phyloP scores from a whole-genome alignment of 2,113 vertebrate species.

The Hydrochoerus hydrochaeris region DNA sequence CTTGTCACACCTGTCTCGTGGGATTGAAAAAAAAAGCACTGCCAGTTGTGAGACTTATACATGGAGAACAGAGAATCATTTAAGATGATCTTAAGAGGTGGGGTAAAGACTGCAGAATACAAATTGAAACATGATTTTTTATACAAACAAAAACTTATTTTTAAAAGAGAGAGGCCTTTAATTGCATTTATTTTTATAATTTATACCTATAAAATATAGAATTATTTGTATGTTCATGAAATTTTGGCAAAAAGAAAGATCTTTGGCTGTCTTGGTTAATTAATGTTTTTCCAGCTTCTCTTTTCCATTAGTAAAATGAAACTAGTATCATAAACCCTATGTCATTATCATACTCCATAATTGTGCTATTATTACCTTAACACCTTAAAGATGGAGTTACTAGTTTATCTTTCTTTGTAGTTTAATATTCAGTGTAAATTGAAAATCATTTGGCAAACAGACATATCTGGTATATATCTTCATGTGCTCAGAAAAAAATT shows the following conservation, averaged over 20 bases:
- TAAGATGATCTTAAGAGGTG: slow-evolving; percentile 23
- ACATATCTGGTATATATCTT: background rate
- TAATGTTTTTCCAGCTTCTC: background rate
- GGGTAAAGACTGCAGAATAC: background rate
- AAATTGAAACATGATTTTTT: background rate
- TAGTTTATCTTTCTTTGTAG: slow-evolving; percentile 1
- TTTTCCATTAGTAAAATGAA: slow-evolving; percentile 44
- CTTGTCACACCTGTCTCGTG: background rate
- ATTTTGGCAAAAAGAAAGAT: background rate
- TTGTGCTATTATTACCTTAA: slow-evolving; percentile 22
- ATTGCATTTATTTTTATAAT: slow-evolving; percentile 20
- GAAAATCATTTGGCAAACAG: slow-evolving; percentile 43
- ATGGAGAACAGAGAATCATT: slow-evolving; percentile 38
- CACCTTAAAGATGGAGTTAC: background rate
- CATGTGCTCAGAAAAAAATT: slow-evolving; percentile 17
- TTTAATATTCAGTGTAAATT: background rate
- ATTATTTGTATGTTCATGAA: background rate
- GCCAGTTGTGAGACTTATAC: background rate
- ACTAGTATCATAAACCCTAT: background rate
- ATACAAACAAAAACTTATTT: background rate
- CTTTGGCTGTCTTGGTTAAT: background rate
- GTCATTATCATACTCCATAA: background rate
- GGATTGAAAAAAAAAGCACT: slow-evolving; percentile 4
- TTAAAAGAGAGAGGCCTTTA: background rate
- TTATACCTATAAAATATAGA: background rate